Evolutionary conservation across 2,113 vertebrate species (phyloP).

Genomic region (Hippolais icterina): DNA sequence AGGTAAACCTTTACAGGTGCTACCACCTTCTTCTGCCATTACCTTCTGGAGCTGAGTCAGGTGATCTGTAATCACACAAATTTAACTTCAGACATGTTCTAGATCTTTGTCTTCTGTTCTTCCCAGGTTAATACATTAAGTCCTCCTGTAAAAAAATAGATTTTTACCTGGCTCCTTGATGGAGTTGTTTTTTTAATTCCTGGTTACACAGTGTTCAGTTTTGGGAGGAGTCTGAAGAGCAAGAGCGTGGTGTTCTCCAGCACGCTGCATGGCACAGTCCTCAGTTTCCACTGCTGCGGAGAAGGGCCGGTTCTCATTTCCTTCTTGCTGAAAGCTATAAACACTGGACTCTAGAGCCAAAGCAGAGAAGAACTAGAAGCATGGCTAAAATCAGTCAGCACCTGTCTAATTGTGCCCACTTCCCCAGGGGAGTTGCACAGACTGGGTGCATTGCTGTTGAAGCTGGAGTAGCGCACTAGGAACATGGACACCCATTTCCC

Average conservation of each 20-base stretch:
- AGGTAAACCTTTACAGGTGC: background rate
- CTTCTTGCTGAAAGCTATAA: background rate
- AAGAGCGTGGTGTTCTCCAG: rapidly evolving
- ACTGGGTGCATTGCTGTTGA: rapidly evolving
- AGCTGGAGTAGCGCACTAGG: rapidly evolving
- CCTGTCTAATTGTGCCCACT: background rate
- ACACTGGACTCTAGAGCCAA: background rate
- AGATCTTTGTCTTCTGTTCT: background rate
- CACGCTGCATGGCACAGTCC: background rate
- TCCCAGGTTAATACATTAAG: background rate
- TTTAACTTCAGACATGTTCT: background rate
- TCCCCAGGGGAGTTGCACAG: background rate
- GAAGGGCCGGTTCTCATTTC: background rate
- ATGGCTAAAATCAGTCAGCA: background rate
- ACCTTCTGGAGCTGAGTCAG: background rate
- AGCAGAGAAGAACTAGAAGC: background rate
- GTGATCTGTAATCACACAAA: background rate
- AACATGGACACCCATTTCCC: rapidly evolving
- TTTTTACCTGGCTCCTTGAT: background rate
- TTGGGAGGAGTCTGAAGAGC: background rate
- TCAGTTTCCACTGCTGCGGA: background rate
- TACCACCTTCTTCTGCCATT: background rate
- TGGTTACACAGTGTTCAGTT: background rate
- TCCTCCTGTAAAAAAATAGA: background rate
- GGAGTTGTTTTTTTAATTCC: background rate